These are phyloP conservation scores for Anoncus sp. DNA, from an alignment of 2,888 invertebrate genomes.

Conservation along the genomic window DNA sequence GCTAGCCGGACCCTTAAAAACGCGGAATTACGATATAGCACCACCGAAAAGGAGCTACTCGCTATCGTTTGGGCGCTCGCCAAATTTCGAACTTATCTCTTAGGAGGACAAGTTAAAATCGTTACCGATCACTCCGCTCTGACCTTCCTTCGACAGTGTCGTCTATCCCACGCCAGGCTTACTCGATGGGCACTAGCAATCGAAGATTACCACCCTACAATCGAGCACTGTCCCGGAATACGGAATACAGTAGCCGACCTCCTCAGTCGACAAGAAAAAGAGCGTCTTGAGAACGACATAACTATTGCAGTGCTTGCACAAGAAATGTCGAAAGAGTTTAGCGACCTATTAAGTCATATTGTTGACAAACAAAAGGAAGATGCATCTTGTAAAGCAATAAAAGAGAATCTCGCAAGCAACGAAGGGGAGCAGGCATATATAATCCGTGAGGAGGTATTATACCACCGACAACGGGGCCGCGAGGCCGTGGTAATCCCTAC, in stretches of 20 bases:
- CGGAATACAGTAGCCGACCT: slow-evolving; percentile 54
- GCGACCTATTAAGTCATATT: no score
- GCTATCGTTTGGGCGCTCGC: slow-evolving; percentile 54
- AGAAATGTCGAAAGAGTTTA: background rate
- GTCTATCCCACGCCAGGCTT: no score
- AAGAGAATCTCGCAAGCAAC: no score
- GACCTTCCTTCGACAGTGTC: no score
- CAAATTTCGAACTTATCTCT: slow-evolving; percentile 9
- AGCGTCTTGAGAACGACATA: background rate
- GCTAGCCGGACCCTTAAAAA: slow-evolving; percentile 55
- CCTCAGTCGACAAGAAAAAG: slow-evolving; percentile 14
- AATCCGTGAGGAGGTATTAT: background rate
- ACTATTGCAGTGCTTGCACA: background rate
- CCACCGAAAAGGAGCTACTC: slow-evolving; percentile 58
- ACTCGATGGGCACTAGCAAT: background rate
- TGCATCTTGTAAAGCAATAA: no score
- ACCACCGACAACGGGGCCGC: background rate
- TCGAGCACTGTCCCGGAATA: slow-evolving; percentile 47
- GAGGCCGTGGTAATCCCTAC: background rate
- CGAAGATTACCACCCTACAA: slow-evolving; percentile 61
- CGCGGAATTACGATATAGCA: slow-evolving; percentile 49
- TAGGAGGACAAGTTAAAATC: no score
- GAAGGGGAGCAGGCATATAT: no score
- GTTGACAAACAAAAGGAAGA: no score
- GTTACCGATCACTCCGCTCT: no score